Base-by-base conservation (phyloP, 2,113 vertebrate genomes). In the Gnathonemus longibarbis region DNA sequence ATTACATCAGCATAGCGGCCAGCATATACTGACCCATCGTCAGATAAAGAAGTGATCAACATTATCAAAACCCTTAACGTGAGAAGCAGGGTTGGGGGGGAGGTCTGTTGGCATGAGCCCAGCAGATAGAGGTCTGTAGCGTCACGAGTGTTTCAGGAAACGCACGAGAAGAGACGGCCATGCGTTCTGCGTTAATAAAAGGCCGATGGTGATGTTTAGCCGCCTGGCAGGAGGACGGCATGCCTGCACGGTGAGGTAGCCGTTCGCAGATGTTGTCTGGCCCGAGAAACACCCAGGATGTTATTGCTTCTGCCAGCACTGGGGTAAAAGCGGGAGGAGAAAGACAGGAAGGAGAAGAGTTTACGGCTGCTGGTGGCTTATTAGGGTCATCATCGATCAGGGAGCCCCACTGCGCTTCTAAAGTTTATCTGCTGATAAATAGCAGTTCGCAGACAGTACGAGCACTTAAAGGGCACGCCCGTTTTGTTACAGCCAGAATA, bases 261-360 rank as follows among this genome's bases (percentile, higher is more conserved):
- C 91, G 91, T 39, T 31, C 24, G 88, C 90, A 92, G 17, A 84
- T 89, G 91, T 91, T 85, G 88, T 88, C 88, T 84, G 7, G 86
- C 39, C 66, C 48, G 91, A 91, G 77, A 90, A 91, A 92, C 91
- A 90, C 89, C 42, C 89, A 89, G 88, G 8, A 91, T 86, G 83
- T 66, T 56, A 52, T 49, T 94, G 93, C 91, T 94, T 95, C 70
- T 88, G 91, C 88, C 94, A 94, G 92, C 42, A 90, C 58, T 91
- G 89, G 52, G 31, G 91, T 50, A 87, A 90, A 91, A 70, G 39
- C 10, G 10, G 70, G 70, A 88, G 89, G 58, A 87, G 52, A 87
- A 50, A 89, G 83, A 80, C 35, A 92, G 90, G 35, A 80, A 80
- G 92, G 89, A 42, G 31, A 91, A 58, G 46, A 84, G 74, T 21